phyloP scores from a whole-genome alignment of 1,140 invertebrate species.

The Caenorhabditis elegans region DNA sequence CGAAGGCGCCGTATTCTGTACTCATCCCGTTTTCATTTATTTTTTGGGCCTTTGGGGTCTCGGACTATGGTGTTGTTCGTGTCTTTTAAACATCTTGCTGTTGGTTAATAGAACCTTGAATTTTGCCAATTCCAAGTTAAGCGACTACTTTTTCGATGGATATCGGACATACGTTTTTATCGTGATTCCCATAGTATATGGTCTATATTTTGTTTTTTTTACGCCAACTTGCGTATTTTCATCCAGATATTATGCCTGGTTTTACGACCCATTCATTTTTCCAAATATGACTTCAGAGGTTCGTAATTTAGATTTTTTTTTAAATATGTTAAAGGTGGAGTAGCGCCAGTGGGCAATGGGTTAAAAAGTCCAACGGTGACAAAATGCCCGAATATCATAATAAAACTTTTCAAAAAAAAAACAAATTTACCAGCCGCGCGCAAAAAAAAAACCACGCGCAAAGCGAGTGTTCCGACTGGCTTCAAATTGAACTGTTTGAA shows the following conservation, averaged over 20 bases:
- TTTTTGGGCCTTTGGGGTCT: background rate
- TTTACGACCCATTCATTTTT: conserved; percentile 15
- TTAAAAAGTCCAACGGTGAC: no score
- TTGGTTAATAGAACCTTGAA: conserved; percentile 3
- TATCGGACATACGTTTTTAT: background rate
- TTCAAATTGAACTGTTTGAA: no score
- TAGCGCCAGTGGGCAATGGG: no score
- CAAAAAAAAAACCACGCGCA: no score
- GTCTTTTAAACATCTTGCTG: conserved; percentile 11
- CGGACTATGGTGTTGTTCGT: background rate
- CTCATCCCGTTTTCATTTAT: conserved; percentile 3
- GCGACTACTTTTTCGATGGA: background rate
- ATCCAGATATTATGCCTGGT: conserved; percentile 4
- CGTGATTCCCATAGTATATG: background rate
- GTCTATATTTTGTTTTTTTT: background rate
- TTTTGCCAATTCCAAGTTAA: background rate
- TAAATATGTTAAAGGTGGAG: no score
- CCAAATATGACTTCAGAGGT: background rate
- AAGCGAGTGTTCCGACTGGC: no score
- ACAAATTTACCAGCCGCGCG: no score
- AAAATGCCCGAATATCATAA: no score
- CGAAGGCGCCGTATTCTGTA: conserved; percentile 22
- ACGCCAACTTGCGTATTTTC: background rate
- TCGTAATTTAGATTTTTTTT: background rate
- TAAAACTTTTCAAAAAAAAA: no score